These are phyloP conservation scores for Labia minor DNA, from an alignment of 2,888 invertebrate genomes.

Conservation along the genomic window DNA sequence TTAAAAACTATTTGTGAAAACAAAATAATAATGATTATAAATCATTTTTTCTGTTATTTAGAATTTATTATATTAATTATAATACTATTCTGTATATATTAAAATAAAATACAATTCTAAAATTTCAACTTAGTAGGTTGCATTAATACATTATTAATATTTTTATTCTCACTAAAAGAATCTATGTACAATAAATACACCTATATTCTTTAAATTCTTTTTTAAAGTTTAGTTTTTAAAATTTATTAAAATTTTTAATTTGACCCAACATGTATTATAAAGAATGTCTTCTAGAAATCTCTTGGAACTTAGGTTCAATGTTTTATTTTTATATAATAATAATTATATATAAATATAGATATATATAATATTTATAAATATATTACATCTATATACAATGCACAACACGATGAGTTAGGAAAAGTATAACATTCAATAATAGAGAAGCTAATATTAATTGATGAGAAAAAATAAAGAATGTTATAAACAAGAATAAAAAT, in stretches of 20 bases:
- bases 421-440: neutral
- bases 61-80: neutral
- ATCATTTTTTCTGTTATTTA: too few relatives aligned
- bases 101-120: neutral
- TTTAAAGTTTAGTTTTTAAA: neutral
- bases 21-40: too few relatives aligned
- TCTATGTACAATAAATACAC: slow-evolving; percentile 2
- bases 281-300: neutral
- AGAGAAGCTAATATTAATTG: too few relatives aligned
- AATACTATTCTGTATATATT: neutral
- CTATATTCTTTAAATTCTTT: neutral
- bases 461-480: too few relatives aligned
- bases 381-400: slow-evolving; percentile 13
- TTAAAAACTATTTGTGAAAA: too few relatives aligned
- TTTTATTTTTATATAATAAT: neutral
- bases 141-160: neutral
- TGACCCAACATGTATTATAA: slow-evolving; percentile 5
- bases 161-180: neutral
- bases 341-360: slow-evolving; percentile 1
- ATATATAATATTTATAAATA: slow-evolving; percentile 2
- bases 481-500: too few relatives aligned
- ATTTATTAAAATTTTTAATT: neutral
- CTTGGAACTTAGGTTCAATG: neutral
- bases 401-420: slow-evolving; percentile 13
- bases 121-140: neutral